Conservation (phyloP, 2,797 vertebrate genomes). For the Microhierax caerulescens region DNA sequence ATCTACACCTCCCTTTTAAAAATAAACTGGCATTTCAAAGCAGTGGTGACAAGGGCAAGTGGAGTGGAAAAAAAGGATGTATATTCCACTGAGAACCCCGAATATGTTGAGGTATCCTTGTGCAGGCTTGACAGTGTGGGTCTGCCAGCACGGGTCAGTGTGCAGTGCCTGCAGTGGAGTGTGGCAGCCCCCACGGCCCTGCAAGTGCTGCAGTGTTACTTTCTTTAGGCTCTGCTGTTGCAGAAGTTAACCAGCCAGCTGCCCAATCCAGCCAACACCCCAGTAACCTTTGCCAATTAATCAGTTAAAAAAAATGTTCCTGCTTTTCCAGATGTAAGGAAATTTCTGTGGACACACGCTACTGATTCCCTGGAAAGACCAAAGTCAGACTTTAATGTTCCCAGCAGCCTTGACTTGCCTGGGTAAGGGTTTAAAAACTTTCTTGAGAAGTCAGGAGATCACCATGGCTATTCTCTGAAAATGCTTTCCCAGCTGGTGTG, state of each 20-base stretch:
- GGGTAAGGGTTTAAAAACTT: neutral
- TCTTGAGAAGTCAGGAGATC: neutral
- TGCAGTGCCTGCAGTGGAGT: neutral
- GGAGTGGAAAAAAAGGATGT: neutral
- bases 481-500: neutral
- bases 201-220: fast-evolving
- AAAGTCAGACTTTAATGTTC: neutral
- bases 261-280: neutral
- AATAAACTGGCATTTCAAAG: neutral
- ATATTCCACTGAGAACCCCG: neutral
- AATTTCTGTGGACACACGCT: neutral
- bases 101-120: no score
- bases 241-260: neutral
- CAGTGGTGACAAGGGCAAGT: neutral
- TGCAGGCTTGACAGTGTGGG: neutral
- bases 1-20: neutral
- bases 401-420: neutral
- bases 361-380: neutral
- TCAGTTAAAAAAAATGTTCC: neutral
- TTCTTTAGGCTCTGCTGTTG: neutral
- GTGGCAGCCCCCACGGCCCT: no score
- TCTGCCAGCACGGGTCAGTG: no score
- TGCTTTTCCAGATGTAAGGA: neutral
- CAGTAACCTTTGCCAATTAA: neutral
- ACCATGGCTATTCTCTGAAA: neutral